Conservation (phyloP, 2,797 vertebrate species). For the Phoeniculus purpureus region DNA sequence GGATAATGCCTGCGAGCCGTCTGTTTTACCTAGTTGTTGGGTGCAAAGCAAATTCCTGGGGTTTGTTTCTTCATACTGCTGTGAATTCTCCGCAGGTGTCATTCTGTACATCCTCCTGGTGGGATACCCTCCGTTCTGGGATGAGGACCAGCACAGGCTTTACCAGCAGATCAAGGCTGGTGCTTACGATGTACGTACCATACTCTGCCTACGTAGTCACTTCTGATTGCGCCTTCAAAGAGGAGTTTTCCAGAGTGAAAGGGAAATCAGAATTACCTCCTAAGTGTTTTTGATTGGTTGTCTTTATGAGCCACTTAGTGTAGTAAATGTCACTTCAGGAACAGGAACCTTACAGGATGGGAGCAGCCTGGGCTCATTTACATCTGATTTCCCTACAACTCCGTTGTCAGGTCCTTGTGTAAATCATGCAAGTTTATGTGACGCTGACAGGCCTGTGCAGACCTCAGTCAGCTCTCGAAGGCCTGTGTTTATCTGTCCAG, state of each 20-base stretch:
- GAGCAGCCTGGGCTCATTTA: background rate
- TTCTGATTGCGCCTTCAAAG: background rate
- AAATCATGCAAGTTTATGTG: background rate
- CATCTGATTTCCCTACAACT: background rate
- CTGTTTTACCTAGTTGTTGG: background rate
- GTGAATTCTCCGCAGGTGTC: conserved; percentile 82
- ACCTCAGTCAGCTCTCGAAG: background rate
- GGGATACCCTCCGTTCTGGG: conserved; percentile 98
- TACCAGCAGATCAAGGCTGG: conserved; percentile 98
- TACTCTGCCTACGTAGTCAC: background rate
- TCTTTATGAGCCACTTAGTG: background rate
- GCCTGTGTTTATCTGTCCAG: background rate
- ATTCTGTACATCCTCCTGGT: conserved; percentile 97
- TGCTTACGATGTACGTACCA: conserved; percentile 90
- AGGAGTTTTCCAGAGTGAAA: background rate
- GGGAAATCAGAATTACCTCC: background rate
- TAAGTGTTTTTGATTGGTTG: background rate
- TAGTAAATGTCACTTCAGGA: background rate
- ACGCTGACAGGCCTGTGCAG: background rate
- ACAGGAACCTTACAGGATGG: background rate
- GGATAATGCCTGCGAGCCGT: background rate
- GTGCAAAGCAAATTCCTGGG: background rate
- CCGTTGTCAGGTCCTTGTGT: background rate
- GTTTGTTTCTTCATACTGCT: conserved; percentile 35
- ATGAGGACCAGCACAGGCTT: conserved; percentile 96